phyloP scores from a whole-genome alignment of 2,113 vertebrate species.

The Mustela lutreola region DNA sequence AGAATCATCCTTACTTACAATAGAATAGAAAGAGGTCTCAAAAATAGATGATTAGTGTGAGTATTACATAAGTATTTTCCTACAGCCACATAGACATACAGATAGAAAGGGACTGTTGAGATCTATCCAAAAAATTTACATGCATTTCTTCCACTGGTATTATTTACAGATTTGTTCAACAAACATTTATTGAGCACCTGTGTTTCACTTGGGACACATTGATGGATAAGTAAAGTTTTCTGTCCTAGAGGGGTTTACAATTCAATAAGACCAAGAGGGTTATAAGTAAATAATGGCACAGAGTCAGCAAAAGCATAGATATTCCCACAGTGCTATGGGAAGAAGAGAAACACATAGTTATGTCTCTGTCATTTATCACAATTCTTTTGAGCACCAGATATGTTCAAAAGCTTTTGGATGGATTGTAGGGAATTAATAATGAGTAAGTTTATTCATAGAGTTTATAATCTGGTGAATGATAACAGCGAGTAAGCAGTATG shows the following conservation, averaged over 20 bases:
- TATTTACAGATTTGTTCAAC: slow-evolving; percentile 68
- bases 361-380: slow-evolving; percentile 30
- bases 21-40: neutral
- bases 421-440: neutral
- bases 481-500: neutral
- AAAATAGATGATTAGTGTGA: neutral
- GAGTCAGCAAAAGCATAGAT: slow-evolving; percentile 26
- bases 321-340: neutral
- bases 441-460: neutral
- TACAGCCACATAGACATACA: neutral
- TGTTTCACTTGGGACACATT: slow-evolving; percentile 27
- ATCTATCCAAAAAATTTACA: neutral
- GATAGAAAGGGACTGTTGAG: neutral
- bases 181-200: slow-evolving; percentile 61
- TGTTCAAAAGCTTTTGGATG: neutral
- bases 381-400: neutral
- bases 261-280: slow-evolving; percentile 30
- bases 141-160: neutral
- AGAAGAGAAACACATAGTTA: neutral
- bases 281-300: slow-evolving; percentile 62
- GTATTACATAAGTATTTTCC: neutral
- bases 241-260: slow-evolving; percentile 37
- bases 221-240: slow-evolving; percentile 63
- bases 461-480: neutral
- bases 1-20: neutral